Conservation (phyloP, 2,888 invertebrate genomes). For the Leucoptera coffeella region DNA sequence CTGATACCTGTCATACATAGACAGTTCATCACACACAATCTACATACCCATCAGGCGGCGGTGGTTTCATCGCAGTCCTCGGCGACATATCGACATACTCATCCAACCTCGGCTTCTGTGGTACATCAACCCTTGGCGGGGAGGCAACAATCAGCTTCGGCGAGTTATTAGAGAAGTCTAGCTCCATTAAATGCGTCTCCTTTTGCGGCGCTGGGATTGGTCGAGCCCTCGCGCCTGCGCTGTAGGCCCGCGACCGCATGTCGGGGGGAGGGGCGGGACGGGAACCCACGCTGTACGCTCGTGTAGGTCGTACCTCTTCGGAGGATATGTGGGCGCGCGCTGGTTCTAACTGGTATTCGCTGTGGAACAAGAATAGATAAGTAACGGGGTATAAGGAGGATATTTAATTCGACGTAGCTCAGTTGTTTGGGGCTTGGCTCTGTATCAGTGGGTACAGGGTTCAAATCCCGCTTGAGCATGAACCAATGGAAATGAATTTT, state of each 20-base stretch:
- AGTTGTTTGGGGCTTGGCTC: too few species aligned
- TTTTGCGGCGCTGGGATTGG: slow-evolving; percentile 41
- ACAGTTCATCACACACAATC: too few species aligned
- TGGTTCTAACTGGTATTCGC: slow-evolving; percentile 76
- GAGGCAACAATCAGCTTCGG: slow-evolving; percentile 16
- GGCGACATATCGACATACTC: slow-evolving; percentile 48
- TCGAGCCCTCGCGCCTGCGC: slow-evolving; percentile 61
- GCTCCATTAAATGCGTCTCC: slow-evolving; percentile 75
- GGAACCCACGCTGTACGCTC: slow-evolving; percentile 83
- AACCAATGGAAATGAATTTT: too few species aligned
- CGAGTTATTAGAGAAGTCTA: slow-evolving; percentile 39
- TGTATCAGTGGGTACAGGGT: too few species aligned
- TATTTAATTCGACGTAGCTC: too few species aligned
- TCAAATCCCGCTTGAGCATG: too few species aligned
- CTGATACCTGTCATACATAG: too few species aligned
- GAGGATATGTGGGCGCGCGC: slow-evolving; percentile 67
- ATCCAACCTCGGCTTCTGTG: slow-evolving; percentile 18
- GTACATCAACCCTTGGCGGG: too few species aligned
- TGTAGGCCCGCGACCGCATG: slow-evolving; percentile 62
- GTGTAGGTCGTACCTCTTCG: slow-evolving; percentile 62
- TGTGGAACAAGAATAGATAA: too few species aligned
- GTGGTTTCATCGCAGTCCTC: slow-evolving; percentile 46
- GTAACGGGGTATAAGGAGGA: too few species aligned
- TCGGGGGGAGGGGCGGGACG: slow-evolving; percentile 56
- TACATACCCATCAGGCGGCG: too few species aligned